Conservation (phyloP, 2,797 vertebrate species). For the Urosaurus nigricauda region DNA sequence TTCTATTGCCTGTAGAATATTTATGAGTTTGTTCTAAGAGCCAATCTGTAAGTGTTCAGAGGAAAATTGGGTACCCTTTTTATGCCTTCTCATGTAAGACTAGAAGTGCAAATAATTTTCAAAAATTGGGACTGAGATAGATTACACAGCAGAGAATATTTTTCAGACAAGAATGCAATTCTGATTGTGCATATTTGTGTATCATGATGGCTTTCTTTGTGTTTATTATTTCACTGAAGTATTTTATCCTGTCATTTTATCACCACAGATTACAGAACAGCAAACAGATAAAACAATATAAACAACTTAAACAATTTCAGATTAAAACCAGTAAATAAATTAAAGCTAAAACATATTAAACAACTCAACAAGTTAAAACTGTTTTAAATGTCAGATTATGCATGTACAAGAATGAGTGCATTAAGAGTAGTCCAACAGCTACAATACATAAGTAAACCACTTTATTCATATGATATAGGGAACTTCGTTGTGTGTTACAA, state of each 20-base stretch:
- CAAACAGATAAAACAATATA: too few species aligned
- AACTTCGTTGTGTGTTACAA: not conserved
- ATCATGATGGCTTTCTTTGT: not conserved
- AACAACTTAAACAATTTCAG: too few species aligned
- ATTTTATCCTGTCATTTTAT: too few species aligned
- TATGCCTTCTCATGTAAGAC: not conserved
- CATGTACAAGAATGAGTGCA: not conserved
- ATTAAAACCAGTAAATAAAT: too few species aligned
- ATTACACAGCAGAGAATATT: not conserved
- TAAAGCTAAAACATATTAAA: too few species aligned
- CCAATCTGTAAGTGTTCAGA: not conserved
- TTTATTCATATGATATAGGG: not conserved
- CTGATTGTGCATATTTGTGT: not conserved
- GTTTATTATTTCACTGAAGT: not conserved
- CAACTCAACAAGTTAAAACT: too few species aligned
- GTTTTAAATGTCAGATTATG: not conserved
- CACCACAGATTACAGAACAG: too few species aligned
- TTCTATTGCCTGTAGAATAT: conserved; percentile 29
- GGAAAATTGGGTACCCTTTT: conserved; percentile 10
- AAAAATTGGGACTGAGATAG: not conserved
- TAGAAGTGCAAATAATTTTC: conserved; percentile 1
- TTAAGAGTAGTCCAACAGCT: not conserved
- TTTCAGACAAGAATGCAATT: not conserved
- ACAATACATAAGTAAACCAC: not conserved
- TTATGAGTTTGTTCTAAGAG: not conserved